These are phyloP conservation scores for Heterodera filipjevi DNA, from an alignment of 2,888 invertebrate species.

Conservation along the genomic window DNA sequence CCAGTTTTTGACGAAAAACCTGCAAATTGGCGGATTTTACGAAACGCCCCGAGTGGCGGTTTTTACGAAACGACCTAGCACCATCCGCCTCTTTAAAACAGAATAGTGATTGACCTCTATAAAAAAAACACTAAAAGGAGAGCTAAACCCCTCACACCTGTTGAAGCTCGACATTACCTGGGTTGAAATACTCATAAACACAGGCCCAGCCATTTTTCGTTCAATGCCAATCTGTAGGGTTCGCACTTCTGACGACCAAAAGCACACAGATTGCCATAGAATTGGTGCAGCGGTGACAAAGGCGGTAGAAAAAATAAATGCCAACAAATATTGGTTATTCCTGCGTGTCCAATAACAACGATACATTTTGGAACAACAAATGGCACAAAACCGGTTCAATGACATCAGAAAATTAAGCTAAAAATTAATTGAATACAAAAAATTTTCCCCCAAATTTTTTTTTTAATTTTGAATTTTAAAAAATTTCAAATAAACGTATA, in stretches of 20 bases:
- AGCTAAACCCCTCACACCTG: too few species aligned
- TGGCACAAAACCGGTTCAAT: slow-evolving; percentile 24
- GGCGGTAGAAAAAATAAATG: not conserved
- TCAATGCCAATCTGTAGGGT: not conserved
- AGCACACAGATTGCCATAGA: slow-evolving; percentile 10
- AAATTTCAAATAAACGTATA: too few species aligned
- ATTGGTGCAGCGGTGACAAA: not conserved
- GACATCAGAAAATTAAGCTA: slow-evolving; percentile 22
- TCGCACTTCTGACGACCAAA: not conserved
- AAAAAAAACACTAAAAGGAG: too few species aligned
- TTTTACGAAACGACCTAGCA: too few species aligned
- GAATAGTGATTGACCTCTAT: too few species aligned
- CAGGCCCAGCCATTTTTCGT: not conserved
- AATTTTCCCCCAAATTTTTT: too few species aligned
- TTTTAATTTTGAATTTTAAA: too few species aligned
- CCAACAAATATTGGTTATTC: not conserved
- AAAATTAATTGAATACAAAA: not conserved
- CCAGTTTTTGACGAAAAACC: too few species aligned
- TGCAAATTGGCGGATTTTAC: too few species aligned
- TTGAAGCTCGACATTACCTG: too few species aligned
- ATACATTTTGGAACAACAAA: slow-evolving; percentile 13
- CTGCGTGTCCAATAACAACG: not conserved
- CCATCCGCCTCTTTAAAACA: too few species aligned
- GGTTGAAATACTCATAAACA: not conserved
- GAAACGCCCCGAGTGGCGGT: too few species aligned